Base-by-base conservation (phyloP, 2,888 invertebrate genomes). In the Smittia sp. region DNA sequence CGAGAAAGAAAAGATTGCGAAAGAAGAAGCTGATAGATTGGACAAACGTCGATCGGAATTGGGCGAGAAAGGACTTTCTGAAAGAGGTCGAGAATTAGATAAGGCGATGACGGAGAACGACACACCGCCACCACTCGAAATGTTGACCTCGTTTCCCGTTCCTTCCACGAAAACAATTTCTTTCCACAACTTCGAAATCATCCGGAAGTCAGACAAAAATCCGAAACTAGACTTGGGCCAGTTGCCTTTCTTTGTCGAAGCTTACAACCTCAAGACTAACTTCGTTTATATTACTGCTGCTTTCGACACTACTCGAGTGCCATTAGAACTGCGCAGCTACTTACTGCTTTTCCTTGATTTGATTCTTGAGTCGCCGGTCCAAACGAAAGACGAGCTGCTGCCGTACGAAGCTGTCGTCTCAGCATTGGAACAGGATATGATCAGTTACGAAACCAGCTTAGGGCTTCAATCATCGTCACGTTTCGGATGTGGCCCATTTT, bases 211-310 rank as follows among this genome's bases (percentile, higher is more conserved):
- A 7, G 75, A 83, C 76, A 81, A 82, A 13, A 83, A 84, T 22
- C 66, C 75, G 15, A 79, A 83, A 39, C 85, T 90, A 76, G 85
- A 89, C 79, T 82, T 91, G 11, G 80, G 82, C 1, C 83, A 88
- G 66, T 81, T 93, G 62, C 93, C 94, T 0, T 83, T 93, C 20
- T 90, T 87, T 78, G 88, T 93, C 0, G 89, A 92, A 76, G 84
- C 93, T 68, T 92, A 94, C 82, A 88, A 92, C 79, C 83, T 94
- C 67, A 89, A 90, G 76, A 91, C 92, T 1, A 92, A 91, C 81
- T 94, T 95, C 81, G 88, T 93, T 76, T 90, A 92, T 82, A 93
- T 94, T 81, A 86, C 87, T 78, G 84, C 90, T 0, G 80, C 91
- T 74, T 83, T 93, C 80, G 91, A 94, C 80, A 92, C 90, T 1